Conservation (phyloP, 2,888 invertebrate species). For the Yponomeuta plumbellus region DNA sequence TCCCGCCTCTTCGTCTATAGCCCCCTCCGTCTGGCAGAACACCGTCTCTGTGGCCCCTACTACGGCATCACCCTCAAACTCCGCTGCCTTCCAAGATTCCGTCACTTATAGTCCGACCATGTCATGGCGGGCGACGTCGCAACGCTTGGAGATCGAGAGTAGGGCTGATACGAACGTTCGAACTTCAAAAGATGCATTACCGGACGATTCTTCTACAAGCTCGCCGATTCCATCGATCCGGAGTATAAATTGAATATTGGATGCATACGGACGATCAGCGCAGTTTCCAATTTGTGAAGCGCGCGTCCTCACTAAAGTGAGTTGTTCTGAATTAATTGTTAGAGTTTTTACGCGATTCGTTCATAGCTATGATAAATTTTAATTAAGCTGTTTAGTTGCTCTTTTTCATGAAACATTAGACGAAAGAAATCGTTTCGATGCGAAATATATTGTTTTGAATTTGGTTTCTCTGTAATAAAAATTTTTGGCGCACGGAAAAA, state of each 20-base stretch:
- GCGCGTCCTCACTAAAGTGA: background rate
- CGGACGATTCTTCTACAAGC: constrained; percentile 6
- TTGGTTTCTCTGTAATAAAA: too few species aligned
- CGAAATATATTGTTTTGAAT: too few species aligned
- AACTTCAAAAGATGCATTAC: constrained; percentile 1
- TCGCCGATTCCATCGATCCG: background rate
- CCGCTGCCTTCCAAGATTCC: background rate
- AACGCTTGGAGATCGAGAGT: background rate
- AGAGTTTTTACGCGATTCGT: background rate
- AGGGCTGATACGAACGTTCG: background rate
- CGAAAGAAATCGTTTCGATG: too few species aligned
- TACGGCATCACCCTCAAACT: background rate
- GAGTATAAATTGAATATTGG: background rate
- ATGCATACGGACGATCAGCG: background rate
- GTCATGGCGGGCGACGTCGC: background rate
- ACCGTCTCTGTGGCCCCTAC: constrained; percentile 18
- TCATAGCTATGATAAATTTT: background rate
- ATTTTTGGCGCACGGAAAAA: too few species aligned
- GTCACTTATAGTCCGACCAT: background rate
- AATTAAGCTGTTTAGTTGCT: too few species aligned
- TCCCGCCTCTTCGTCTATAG: constrained; percentile 18
- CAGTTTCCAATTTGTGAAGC: background rate
- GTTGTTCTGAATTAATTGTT: background rate
- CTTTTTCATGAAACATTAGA: too few species aligned
- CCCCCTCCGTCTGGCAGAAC: constrained; percentile 15